These are phyloP conservation scores for Troglohyphantes excavatus DNA, from an alignment of 2,888 invertebrate species.

Conservation along the genomic window DNA sequence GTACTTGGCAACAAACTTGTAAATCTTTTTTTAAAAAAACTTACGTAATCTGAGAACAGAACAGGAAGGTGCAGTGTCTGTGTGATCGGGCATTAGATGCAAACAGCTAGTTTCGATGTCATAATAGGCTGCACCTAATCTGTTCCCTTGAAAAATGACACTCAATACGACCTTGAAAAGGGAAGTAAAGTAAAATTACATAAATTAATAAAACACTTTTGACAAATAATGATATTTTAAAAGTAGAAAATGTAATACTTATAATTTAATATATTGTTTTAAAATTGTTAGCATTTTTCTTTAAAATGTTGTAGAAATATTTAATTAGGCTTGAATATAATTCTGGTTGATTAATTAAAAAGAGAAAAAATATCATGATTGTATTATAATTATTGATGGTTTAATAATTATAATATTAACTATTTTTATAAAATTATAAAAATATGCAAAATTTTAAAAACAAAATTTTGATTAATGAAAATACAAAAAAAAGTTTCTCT, in stretches of 20 bases:
- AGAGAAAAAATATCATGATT: too few relatives aligned
- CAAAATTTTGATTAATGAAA: too few relatives aligned
- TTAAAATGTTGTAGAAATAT: neutral
- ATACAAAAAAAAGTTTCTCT: too few relatives aligned
- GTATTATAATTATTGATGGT: too few relatives aligned
- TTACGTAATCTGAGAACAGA: constrained; percentile 84
- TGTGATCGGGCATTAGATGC: constrained; percentile 87
- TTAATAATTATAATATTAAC: too few relatives aligned
- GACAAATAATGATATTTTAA: neutral
- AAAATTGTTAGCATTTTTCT: neutral
- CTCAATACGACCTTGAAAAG: constrained; percentile 85
- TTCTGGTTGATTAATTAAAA: too few relatives aligned
- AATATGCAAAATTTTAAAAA: too few relatives aligned
- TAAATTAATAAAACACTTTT: too few relatives aligned
- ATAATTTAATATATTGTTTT: neutral
- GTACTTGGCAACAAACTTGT: too few relatives aligned
- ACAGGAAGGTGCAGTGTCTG: constrained; percentile 87
- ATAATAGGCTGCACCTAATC: constrained; percentile 89
- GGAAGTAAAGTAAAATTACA: too few relatives aligned
- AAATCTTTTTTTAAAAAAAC: constrained; percentile 7
- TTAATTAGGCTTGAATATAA: too few relatives aligned
- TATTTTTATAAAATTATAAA: too few relatives aligned
- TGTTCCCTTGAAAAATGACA: constrained; percentile 86
- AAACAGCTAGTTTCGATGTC: constrained; percentile 87
- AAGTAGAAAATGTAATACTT: neutral